Base-by-base conservation (phyloP, 1,140 invertebrate genomes). In the Drosophila baimaii region DNA sequence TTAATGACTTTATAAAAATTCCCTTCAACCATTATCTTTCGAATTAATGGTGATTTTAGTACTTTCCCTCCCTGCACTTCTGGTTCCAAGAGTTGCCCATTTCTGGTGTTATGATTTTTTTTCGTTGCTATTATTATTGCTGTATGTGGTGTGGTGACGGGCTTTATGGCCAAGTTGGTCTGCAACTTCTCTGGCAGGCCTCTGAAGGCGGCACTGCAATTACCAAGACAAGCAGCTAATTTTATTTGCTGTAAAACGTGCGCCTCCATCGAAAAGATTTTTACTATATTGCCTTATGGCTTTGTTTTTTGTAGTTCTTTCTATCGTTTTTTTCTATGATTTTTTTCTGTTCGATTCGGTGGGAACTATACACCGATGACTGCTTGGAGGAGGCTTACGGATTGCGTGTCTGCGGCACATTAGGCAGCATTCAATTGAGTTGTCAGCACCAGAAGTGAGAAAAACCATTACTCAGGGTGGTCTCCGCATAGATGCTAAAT, bases 151-250 rank as follows among this genome's bases (percentile, higher is more conserved):
- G 72, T 80, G 65, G 76, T 76, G 75, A 79, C 70, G 66, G 80
- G 71, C 55, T 70, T 39, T 68, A 55, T 57, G 44, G 51, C 52
- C 52, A 70, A 57, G 57, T 62, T 76, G 71, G 70, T 56, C 39
- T 29, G 25, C 80, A 64, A 63, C 63, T 71, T 19, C 27, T 55
- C 21, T 55, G 3, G 29, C 68, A 56, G 70, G 65, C 39, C n/a
- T n/a, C n/a, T n/a, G n/a, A 55, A 49, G 25, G 41, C 49, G 51
- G 66, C 69, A 58, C 25, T 49, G 78, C 81, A 86, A 85, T 85
- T 85, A 85, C 82, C 78, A 81, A 85, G 82, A 86, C 81, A 85
- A 76, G 81, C 81, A 86, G 82, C 82, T 85, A 85, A 85, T 85
- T 85, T 85, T 86, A 81, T 85, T 85, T 85, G 82, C 81, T 81